Evolutionary conservation across 2,797 vertebrate species (phyloP), one percentile per base, ranked within the genome.

Genomic region (Harpagifer antarcticus): DNA sequence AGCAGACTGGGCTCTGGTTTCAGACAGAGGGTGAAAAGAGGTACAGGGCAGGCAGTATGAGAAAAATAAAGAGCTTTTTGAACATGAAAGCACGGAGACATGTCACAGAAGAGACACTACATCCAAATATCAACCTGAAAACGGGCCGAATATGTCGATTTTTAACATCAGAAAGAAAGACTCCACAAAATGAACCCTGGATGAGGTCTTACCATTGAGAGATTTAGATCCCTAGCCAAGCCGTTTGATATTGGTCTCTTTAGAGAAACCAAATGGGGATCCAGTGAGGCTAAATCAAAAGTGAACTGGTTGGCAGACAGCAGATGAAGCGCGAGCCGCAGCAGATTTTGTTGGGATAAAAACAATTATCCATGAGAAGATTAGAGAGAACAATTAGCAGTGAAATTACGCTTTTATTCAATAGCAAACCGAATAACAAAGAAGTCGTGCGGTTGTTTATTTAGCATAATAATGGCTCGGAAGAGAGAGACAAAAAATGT

Each of bases 341-440:
- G 62, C 68, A 55, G 70, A 83, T 69, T 80, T 73, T 50, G 19
- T 55, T 31, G 44, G 9, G 64, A 87, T 83, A 76, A 76, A 83
- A 90, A 76, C 82, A 89, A 84, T 86, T 73, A 87, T 68, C 78
- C 75, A 49, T 33, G 53, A 48, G 57, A 65, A 80, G 68, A 89
- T 87, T 76, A 82, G 67, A 81, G 74, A 54, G 75, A 45, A 86
- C 70, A 86, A 83, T 87, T 81, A 84, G 80, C 33, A 50, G 57
- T 55, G 68, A 79, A 83, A 89, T 73, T 14, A 43, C 17, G 37
- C 76, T 82, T 89, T 81, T 56, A 81, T 80, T 88, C 75, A 43
- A 10, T 56, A 59, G 79, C 78, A 88, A 81, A 83, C 83, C 78
- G 70, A 42, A 48, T 44, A 83, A 86, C 84, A 87, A 86, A 85